Evolutionary conservation across 2,797 vertebrate genomes (phyloP), one percentile per base, ranked within the genome.

Genomic region (Synaphobranchus kaupii): DNA sequence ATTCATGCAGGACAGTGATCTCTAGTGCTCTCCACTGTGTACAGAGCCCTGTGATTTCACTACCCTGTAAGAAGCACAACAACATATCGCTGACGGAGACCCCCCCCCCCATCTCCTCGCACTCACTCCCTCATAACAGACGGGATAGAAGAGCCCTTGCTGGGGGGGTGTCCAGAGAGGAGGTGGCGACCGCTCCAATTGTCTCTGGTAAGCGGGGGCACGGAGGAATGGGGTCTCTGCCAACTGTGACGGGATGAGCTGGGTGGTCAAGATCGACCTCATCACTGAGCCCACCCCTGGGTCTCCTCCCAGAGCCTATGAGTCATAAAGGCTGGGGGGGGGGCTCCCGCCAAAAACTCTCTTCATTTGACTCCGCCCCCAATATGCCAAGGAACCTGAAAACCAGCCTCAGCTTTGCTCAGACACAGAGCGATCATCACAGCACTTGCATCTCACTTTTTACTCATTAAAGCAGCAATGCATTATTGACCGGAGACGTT

Each of bases 51-150:
- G 94, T 93, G 88, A 90, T 86, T 80, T 71, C 71, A 84, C 66
- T 48, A 50, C 76, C 1, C 63, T 50, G 52, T 80, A 58, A 56
- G 63, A 83, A 71, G 73, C 85, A 60, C 83, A 4, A 85, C 90
- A 92, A 90, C 90, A 90, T 93, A 91, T 92, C 89, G 52, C 90
- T 91, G 91, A 92, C 91, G 89, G 91, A 89, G 91, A 87, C 87
- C 88, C 85, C 68, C 85, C 68, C 25, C 68, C 85, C 68, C 25
- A 68, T 25, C 63, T 68, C n/a, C 54, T 25, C 17, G 34, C 80
- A 78, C 34, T 68, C 50, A 10, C 54, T 25, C 25, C 54, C 15
- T 81, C 63, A 25, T 4, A 47, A 25, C 22, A 58, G 48, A 44
- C 10, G 31, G 78, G 48, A 58, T 58, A 48, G 58, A 66, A 76